A percentile compares a stretch with the other conserved stretches of the same genome.
Conservation (phyloP, 2,113 vertebrate genomes). For the Taxidea taxus region DNA sequence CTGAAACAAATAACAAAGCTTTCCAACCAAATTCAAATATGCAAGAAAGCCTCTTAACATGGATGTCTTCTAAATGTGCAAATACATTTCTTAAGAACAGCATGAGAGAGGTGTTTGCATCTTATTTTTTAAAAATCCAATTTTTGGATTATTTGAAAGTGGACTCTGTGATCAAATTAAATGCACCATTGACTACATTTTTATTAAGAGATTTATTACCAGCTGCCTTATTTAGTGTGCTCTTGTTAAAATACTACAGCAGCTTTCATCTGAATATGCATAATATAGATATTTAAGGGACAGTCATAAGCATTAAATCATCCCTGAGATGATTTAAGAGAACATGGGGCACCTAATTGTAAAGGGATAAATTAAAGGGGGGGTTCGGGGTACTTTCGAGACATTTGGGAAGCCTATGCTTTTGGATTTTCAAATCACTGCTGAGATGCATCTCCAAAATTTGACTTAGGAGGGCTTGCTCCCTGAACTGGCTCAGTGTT, state of each 20-base stretch:
- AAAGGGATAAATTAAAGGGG: not conserved
- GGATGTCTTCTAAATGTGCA: not conserved
- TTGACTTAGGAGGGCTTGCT: not conserved
- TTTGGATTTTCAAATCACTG: not conserved
- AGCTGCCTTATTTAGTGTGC: constrained; percentile 25
- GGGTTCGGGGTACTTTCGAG: not conserved
- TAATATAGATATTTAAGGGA: not conserved
- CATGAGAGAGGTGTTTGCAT: not conserved
- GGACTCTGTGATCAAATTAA: constrained; percentile 52
- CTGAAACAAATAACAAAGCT: constrained; percentile 9
- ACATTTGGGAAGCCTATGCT: not conserved
- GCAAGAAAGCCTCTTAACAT: not conserved
- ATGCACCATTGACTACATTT: constrained; percentile 36
- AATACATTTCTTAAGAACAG: not conserved
- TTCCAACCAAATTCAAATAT: not conserved
- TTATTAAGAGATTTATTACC: constrained; percentile 48
- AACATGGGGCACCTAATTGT: not conserved
- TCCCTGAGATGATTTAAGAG: not conserved
- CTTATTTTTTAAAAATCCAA: constrained; percentile 7
- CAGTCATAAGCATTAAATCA: not conserved
- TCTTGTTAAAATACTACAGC: constrained; percentile 17
- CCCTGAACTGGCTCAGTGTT: not conserved
- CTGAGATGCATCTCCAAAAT: not conserved
- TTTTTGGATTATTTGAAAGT: constrained; percentile 47
- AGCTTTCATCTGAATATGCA: not conserved